Percentiles rank a stretch among this genome's conserved stretches.
Evolutionary conservation across 2,113 vertebrate species (phyloP).

Genomic region (Dicentrarchus labrax): DNA sequence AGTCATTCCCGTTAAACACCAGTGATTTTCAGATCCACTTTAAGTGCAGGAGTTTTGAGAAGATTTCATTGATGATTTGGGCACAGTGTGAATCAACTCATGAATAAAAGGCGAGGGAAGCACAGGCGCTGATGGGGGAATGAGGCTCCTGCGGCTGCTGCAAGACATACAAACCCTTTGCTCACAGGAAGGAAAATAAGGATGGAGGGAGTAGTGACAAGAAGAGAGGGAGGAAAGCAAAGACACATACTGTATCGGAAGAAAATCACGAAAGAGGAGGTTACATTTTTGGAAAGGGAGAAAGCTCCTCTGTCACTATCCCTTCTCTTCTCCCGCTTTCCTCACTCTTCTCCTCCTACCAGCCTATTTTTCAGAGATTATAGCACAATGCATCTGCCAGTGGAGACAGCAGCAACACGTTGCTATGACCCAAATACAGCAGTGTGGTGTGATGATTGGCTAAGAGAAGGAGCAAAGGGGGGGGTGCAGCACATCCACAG

Average conservation of each 20-base stretch:
- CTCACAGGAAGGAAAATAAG: conserved; percentile 6
- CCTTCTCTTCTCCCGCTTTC: conserved; percentile 43
- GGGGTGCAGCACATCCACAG: conserved; percentile 67
- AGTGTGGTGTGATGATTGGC: conserved; percentile 75
- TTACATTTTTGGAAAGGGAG: conserved; percentile 12
- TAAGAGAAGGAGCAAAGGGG: conserved; percentile 63
- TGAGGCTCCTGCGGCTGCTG: conserved; percentile 10
- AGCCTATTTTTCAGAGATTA: conserved; percentile 80
- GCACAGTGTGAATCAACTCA: conserved; percentile 53
- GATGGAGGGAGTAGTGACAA: background rate
- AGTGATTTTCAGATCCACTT: conserved; percentile 68
- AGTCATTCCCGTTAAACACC: conserved; percentile 55
- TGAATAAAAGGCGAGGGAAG: conserved; percentile 49
- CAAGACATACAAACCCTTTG: background rate
- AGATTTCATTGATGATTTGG: conserved; percentile 62
- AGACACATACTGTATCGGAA: conserved; percentile 7
- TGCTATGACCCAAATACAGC: conserved; percentile 86
- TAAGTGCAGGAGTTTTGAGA: conserved; percentile 53
- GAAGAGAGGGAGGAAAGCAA: conserved; percentile 8
- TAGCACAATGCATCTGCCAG: conserved; percentile 80
- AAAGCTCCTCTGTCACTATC: conserved; percentile 25
- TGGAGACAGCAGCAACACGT: conserved; percentile 79
- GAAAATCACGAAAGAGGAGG: conserved; percentile 24
- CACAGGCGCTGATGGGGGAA: conserved; percentile 14
- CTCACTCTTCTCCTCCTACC: conserved; percentile 48